Evolutionary conservation across 2,888 invertebrate genomes (phyloP), one percentile per base, ranked within the genome.

Genomic region (Tricholauxania praeusta): DNA sequence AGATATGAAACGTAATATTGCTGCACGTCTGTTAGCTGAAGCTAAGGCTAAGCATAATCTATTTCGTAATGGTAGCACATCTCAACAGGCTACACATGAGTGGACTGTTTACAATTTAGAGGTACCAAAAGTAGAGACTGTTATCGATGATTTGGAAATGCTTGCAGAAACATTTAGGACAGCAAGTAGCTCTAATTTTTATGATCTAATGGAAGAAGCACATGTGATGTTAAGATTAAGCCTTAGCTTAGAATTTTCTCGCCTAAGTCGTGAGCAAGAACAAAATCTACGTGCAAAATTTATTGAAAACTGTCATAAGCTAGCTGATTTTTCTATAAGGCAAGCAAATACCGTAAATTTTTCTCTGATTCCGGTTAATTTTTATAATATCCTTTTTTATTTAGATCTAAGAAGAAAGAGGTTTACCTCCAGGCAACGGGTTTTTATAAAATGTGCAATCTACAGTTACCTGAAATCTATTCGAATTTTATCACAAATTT

Each of bases 91-190:
- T 51, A 77, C 81, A 17, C 86, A 83, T 15, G 89, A 88, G 72
- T 93, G 93, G 92, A 94, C 94, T 0, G 86, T 94, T n/a, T 94
- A 94, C 83, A 91, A 91, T 39, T 84, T 95, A 63, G 90, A 90
- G 77, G 85, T 92, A 72, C 93, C 93, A 0, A 88, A 89, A 28
- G 89, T 92, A 12, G 90, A 90, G 71, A 90, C 90, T 74, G 87
- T 94, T 12, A 93, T 93, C 82, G 89, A 90, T 72, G 94, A 94
- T 82, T 91, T 94, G 79, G 89, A 92, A 64, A 90, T 91, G 76
- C 90, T 93, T 52, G 93, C 92, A 0, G 90, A 90, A 74, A 89
- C 90, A 59, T 91, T 92, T 82, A 89, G 91, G 71, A 89, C 89
- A 70, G 89, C 91, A 0, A 92, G 92, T 76, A 90, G 91, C 2